Conservation (phyloP, 2,888 invertebrate species). For the Matsumyia berberina region DNA sequence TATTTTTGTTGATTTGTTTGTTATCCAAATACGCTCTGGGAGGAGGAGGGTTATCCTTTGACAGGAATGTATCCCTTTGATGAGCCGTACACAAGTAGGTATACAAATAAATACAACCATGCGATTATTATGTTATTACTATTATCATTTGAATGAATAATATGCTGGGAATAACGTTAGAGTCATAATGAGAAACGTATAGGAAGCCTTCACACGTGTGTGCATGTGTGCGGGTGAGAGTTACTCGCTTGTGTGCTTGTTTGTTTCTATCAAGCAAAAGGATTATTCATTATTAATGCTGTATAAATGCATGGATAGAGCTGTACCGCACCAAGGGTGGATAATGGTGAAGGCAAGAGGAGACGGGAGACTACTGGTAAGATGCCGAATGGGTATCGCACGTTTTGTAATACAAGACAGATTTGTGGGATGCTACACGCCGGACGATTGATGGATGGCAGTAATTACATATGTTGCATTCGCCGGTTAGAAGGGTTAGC, state of each 20-base stretch:
- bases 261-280: slow-evolving; percentile 35
- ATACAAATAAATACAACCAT: slow-evolving; percentile 21
- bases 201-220: neutral
- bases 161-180: slow-evolving; percentile 30
- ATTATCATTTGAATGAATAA: slow-evolving; percentile 46
- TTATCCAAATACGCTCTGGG: neutral
- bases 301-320: neutral
- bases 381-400: neutral
- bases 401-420: neutral
- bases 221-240: neutral
- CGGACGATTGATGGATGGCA: slow-evolving; percentile 18
- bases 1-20: slow-evolving; percentile 20
- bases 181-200: slow-evolving; percentile 27
- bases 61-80: slow-evolving; percentile 20
- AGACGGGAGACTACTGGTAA: neutral
- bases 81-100: neutral
- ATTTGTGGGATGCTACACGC: slow-evolving; percentile 1
- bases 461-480: slow-evolving; percentile 22
- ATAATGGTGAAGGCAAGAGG: neutral
- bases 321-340: slow-evolving; percentile 18
- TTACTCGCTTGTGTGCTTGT: slow-evolving; percentile 6
- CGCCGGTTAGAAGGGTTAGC: slow-evolving; percentile 13
- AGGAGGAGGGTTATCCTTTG: neutral
- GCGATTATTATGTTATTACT: slow-evolving; percentile 47
- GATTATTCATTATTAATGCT: slow-evolving; percentile 50